A percentile compares a stretch with the other conserved stretches of the same genome.
Conservation (phyloP, 1,140 invertebrate species). For the Tyrophagus putrescentiae region DNA sequence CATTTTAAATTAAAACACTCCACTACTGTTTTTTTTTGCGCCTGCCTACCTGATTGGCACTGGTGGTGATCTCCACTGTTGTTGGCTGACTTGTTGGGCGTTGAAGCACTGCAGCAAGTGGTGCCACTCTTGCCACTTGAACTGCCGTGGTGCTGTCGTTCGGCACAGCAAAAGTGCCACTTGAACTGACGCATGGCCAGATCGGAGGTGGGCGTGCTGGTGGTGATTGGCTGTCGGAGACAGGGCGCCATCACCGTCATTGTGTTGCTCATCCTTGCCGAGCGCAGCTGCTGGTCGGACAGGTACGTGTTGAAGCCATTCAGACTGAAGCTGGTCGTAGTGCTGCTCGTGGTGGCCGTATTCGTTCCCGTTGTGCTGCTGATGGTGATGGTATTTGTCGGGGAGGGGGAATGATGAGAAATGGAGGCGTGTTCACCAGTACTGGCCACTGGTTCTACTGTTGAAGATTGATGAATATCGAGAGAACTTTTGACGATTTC, state of each 20-base stretch:
- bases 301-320: background rate
- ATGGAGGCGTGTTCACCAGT: no score
- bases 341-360: background rate
- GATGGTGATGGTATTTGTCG: no score
- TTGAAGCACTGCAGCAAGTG: no score
- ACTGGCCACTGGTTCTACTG: no score
- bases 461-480: no score
- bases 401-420: no score
- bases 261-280: background rate
- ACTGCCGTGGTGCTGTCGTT: background rate
- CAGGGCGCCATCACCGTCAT: constrained; percentile 13
- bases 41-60: no score
- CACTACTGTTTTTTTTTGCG: no score
- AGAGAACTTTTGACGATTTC: no score
- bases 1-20: no score
- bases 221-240: constrained; percentile 5
- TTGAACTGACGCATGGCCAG: background rate
- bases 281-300: constrained; percentile 1
- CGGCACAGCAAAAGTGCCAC: background rate
- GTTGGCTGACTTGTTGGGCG: no score
- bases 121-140: background rate
- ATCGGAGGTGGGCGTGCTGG: background rate
- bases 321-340: background rate
- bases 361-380: background rate
- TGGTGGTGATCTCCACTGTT: no score